Evolutionary conservation across 2,797 vertebrate species (phyloP), one percentile per base, ranked within the genome.

Genomic region (Gastrophryne carolinensis): DNA sequence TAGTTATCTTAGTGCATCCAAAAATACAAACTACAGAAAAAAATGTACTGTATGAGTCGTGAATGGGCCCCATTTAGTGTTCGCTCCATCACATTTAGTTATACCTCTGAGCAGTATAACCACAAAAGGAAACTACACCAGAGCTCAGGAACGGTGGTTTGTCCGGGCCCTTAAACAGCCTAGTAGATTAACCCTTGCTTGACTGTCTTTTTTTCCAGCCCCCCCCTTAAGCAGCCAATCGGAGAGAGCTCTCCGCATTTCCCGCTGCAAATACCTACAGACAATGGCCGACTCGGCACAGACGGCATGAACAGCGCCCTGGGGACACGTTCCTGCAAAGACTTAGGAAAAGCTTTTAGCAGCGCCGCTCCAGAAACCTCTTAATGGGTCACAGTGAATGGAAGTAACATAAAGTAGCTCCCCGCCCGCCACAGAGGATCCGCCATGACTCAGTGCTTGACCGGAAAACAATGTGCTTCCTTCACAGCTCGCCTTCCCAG

Each of bases 311-410:
- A 53, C 47, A 15, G 23, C 23, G 3, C 66, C 74, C 57, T n/a
- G 35, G 73, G 75, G 75, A 77, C 24, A 64, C 23, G 50, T 71
- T 64, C 30, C 56, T 49, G 75, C 67, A 71, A 77, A 71, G 39
- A 63, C 66, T 77, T 63, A 12, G 52, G 26, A 71, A 71, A 77
- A 77, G 75, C 75, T 77, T 71, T 77, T 77, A 77, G 67, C 67
- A 2, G 4, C 2, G 50, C 52, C 63, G 60, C 52, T 71, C 37
- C 67, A 56, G 47, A 77, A 70, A 64, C 67, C 75, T 72, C 34
- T 71, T 77, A 77, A 72, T 77, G 67, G 75, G 58, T 71, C 60
- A 70, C 60, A 65, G 75, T 21, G 44, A 47, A 19, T 47, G 67
- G 39, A 63, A 73, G 35, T 30, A 47, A 37, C 39, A 47, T 21